Base-by-base conservation (phyloP, 1,140 invertebrate genomes). In the Ctenoplectra terminalis region DNA sequence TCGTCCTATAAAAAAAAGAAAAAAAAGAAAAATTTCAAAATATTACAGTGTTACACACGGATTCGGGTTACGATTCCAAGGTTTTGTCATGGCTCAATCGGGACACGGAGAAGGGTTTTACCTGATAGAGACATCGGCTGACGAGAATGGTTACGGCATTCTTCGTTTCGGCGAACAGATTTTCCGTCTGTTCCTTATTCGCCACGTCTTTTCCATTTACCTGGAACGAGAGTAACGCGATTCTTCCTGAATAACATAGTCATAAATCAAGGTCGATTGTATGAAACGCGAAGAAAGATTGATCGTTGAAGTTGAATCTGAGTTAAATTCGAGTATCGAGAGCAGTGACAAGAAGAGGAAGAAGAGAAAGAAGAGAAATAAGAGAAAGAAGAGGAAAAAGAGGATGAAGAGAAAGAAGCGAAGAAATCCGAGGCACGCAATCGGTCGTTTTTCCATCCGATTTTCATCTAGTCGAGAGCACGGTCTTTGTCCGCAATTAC, bases 161-260 rank as follows among this genome's bases (percentile, higher is more conserved):
- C 77, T 92, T 93, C 79, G 94, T 95, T 82, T 95, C 94, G 7
- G 94, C 93, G 80, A 95, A 95, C 20, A 95, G 89, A 9, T 93
- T 92, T 91, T 95, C 94, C 1, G 94, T 95, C 74, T 95, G 95
- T 79, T 95, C 94, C 83, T 94, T 94, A 83, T 93, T 95, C 70
- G 94, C 94, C 7, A 95, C 94, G 84, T 95, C 94, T 79, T 93
- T 94, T 20, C 95, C 95, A 78, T 95, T 95, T 48, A 95, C 93
- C 89, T 94, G 79, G 29, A 91, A 88, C 23, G 76, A 60, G 37
- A 54, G 79, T n/a, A 37, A 61, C 50, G 54, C 13, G 4, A 29
- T 9, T 31, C 13, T 1, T 1, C 17, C 1, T 2, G 56, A 26
- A 58, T 29, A 58, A 5, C 1, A 1, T 17, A 6, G 13, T 31